Evolutionary conservation across 2,797 vertebrate species (phyloP), one percentile per base, ranked within the genome.

Genomic region (Gallinago solitaria): DNA sequence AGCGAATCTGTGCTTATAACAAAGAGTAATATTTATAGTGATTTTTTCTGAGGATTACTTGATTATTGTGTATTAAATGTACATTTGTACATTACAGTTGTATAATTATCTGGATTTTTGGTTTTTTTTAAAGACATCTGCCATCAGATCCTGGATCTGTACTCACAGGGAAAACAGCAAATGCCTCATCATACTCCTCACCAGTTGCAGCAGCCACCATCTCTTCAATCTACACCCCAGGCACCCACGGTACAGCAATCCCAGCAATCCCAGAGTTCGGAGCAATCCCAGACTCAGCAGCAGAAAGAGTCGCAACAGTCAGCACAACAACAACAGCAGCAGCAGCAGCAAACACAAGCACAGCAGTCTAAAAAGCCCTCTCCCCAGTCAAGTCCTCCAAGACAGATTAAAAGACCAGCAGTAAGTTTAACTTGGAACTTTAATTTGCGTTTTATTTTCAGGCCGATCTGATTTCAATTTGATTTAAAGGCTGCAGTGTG

Each of bases 81-180:
- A 30, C 8, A 27, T 4, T 88, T 65, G 18, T 25, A 59, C 9
- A 1, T 69, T 69, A 41, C 51, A 15, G 19, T 7, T 8, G 8
- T 65, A 7, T 95, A 89, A 93, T 87, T 27, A 33, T 74, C 91
- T 28, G 15, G 2, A 19, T 11, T 65, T 57, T 39, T 59, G 47
- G 41, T 17, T 41, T 41, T 39, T 61, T 87, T 50, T 76, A 13
- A 70, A 99, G 99, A 99, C 77, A 99, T 99, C 96, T 99, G 99
- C 97, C 99, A 99, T 96, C 99, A 99, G 98, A 99, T 99, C 97
- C 98, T 99, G 97, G 99, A 99, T 89, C 98, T 99, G 1, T 99
- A 99, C 98, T 99, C 99, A 2, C 99, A 99, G 96, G 99, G 99
- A 53, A 99, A 99, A 93, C 99, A 99, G 79, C 99, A 99, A 85